Conservation (phyloP, 2,113 vertebrate species). For the Xiphophorus couchianus region DNA sequence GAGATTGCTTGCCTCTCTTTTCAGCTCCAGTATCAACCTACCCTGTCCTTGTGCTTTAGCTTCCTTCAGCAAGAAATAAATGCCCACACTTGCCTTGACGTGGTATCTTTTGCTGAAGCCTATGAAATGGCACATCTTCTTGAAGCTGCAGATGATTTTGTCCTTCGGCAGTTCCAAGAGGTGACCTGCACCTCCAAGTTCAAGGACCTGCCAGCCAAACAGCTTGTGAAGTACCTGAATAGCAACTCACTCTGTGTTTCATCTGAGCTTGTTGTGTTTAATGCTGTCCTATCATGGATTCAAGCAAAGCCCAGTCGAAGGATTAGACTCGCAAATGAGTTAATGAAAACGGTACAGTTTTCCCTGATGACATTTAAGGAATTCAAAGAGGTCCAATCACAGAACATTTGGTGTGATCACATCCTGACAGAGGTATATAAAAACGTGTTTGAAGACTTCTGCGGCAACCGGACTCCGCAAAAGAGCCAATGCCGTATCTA, state of each 20-base stretch:
- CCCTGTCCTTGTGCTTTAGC: slow-evolving; percentile 83
- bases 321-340: slow-evolving; percentile 72
- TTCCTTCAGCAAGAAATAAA: slow-evolving; percentile 83
- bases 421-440: slow-evolving; percentile 55
- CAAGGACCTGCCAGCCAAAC: slow-evolving; percentile 79
- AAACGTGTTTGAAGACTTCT: slow-evolving; percentile 56
- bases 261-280: slow-evolving; percentile 87
- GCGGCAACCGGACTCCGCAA: slow-evolving; percentile 42
- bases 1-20: slow-evolving; percentile 83
- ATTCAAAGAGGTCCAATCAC: slow-evolving; percentile 82
- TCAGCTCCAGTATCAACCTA: slow-evolving; percentile 86
- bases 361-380: slow-evolving; percentile 87
- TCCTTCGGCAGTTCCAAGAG: slow-evolving; percentile 83
- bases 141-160: slow-evolving; percentile 79
- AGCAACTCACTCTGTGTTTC: slow-evolving; percentile 82
- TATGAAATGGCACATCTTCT: slow-evolving; percentile 80
- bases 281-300: slow-evolving; percentile 85
- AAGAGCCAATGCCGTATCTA: slow-evolving; percentile 79
- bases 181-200: slow-evolving; percentile 84
- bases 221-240: slow-evolving; percentile 82
- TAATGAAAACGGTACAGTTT: slow-evolving; percentile 85
- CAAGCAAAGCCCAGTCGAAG: slow-evolving; percentile 75
- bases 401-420: slow-evolving; percentile 65
- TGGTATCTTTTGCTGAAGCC: slow-evolving; percentile 79
- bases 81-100: slow-evolving; percentile 79